Evolutionary conservation across 64 coral and sea anemone genomes (phyloP).

Genomic region (Dendrophyllia cribrosa): DNA sequence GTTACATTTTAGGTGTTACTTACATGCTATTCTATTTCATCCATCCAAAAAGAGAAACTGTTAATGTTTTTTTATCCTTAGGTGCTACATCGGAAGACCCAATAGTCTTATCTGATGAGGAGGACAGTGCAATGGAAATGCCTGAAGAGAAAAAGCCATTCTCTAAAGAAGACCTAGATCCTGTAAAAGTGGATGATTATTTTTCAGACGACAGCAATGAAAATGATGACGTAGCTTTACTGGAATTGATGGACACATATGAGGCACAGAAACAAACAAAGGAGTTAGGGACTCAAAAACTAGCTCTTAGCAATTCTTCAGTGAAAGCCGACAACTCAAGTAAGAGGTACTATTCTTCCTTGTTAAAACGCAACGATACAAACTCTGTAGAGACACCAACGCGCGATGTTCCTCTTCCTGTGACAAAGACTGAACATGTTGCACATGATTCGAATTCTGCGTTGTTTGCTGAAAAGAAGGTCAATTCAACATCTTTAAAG

Average conservation of each 20-base stretch:
- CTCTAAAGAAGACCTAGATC: background rate
- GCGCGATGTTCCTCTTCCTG: background rate
- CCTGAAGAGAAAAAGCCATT: background rate
- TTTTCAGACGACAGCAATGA: background rate
- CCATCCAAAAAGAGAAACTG: too few species aligned
- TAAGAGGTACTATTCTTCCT: background rate
- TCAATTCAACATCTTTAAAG: too few species aligned
- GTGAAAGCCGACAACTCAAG: too few species aligned
- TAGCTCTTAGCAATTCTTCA: background rate
- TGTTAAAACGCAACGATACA: background rate
- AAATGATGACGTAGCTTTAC: background rate
- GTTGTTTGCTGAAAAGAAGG: too few species aligned
- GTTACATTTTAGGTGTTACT: too few species aligned
- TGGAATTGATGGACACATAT: background rate
- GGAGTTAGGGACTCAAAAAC: background rate
- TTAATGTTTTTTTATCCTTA: background rate
- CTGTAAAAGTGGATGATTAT: background rate
- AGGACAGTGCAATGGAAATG: background rate
- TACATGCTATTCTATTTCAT: too few species aligned
- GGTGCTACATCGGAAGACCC: background rate
- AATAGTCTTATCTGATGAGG: slow-evolving; percentile 6
- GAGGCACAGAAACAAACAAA: background rate
- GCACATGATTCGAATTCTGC: too few species aligned
- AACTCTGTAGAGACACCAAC: background rate
- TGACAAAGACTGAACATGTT: too few species aligned